Evolutionary conservation across 1,140 invertebrate genomes (phyloP).

Genomic region (Harpegnathos saltator): DNA sequence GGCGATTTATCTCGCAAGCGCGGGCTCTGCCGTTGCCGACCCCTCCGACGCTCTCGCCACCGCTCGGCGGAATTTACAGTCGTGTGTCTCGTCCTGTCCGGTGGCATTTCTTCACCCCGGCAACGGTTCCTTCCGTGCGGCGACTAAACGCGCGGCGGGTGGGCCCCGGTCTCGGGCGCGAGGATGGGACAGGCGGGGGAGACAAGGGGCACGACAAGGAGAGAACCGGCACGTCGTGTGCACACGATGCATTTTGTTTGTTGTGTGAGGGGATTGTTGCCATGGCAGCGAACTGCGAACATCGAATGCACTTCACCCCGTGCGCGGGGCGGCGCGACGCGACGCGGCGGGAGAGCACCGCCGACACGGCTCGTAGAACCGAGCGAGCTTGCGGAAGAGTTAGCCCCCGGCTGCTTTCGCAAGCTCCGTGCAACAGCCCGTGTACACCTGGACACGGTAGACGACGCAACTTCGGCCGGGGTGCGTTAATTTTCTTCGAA

Average conservation of each 20-base stretch:
- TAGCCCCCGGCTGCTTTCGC: constrained; percentile 57
- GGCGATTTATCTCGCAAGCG: constrained; percentile 61
- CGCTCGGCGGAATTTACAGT: constrained; percentile 61
- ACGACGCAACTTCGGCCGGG: constrained; percentile 27
- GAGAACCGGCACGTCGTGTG: constrained; percentile 50
- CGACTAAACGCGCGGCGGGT: constrained; percentile 68
- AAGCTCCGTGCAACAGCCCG: constrained; percentile 49
- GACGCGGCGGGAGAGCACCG: constrained; percentile 30
- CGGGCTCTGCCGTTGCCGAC: constrained; percentile 6
- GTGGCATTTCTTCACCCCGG: constrained; percentile 65
- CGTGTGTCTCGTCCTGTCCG: constrained; percentile 55
- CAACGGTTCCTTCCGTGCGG: constrained; percentile 61
- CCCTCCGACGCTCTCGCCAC: constrained; percentile 27
- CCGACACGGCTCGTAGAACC: constrained; percentile 53
- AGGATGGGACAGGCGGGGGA: too few species aligned
- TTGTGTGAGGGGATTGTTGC: constrained; percentile 70
- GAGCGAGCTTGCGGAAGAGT: constrained; percentile 61
- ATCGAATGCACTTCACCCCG: constrained; percentile 71
- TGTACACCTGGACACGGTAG: constrained; percentile 56
- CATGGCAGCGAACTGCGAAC: constrained; percentile 70
- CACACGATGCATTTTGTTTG: constrained; percentile 73
- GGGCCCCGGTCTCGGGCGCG: neutral
- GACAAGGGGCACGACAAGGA: constrained; percentile 36
- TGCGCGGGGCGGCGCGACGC: constrained; percentile 39
- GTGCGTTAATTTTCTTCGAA: constrained; percentile 47